Evolutionary conservation across 2,113 vertebrate species (phyloP).

Genomic region (Calidris pugnax): DNA sequence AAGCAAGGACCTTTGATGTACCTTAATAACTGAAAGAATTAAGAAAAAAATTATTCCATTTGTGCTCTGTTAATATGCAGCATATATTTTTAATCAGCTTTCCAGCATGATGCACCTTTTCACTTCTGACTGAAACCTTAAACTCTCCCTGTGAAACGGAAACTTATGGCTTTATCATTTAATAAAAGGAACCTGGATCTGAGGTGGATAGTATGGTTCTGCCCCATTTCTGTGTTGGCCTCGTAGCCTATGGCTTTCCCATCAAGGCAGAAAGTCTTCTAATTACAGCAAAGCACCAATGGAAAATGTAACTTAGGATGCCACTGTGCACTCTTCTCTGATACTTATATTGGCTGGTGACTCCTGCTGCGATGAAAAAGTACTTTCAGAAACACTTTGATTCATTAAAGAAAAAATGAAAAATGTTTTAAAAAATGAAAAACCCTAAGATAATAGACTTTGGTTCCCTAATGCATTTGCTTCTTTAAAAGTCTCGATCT

Average conservation of each 20-base stretch:
- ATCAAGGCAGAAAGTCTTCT: slow-evolving; percentile 55
- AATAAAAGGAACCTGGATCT: background rate
- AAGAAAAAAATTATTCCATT: slow-evolving; percentile 30
- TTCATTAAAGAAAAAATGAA: slow-evolving; percentile 59
- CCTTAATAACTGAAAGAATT: slow-evolving; percentile 41
- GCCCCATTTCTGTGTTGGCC: slow-evolving; percentile 3
- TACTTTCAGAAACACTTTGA: slow-evolving; percentile 27
- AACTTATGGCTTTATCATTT: slow-evolving; percentile 30
- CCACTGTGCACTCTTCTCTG: slow-evolving; percentile 34
- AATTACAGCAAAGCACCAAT: slow-evolving; percentile 54
- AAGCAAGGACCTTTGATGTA: background rate
- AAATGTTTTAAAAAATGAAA: background rate
- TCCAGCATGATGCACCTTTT: slow-evolving; percentile 11
- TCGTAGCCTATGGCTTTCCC: background rate
- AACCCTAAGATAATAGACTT: background rate
- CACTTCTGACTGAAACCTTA: slow-evolving; percentile 10
- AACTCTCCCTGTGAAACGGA: slow-evolving; percentile 29
- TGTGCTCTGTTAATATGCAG: slow-evolving; percentile 28
- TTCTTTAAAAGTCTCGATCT: background rate
- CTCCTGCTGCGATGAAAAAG: background rate
- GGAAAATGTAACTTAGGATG: slow-evolving; percentile 14
- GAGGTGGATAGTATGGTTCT: background rate
- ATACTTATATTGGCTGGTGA: background rate
- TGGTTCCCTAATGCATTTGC: background rate
- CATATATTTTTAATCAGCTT: slow-evolving; percentile 67